phyloP scores from a whole-genome alignment of 2,113 vertebrate genomes.

The Myrmecophaga tridactyla region DNA sequence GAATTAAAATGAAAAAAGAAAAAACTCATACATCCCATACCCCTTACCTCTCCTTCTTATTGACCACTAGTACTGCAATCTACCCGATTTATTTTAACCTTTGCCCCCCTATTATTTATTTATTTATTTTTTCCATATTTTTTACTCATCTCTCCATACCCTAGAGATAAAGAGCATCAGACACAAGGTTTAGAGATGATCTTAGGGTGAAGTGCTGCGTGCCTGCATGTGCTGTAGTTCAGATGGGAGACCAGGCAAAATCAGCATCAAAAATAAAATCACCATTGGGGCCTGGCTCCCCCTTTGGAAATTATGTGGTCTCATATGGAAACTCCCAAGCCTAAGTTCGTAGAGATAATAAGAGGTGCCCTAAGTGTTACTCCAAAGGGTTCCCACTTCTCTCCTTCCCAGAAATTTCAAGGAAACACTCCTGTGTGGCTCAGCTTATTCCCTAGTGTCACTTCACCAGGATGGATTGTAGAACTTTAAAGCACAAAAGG shows the following conservation, averaged over 20 bases:
- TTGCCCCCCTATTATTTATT: no score
- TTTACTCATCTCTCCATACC: no score
- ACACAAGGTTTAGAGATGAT: no score
- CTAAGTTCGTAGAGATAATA: background rate
- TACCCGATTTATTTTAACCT: no score
- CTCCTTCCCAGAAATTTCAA: background rate
- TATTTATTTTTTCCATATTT: no score
- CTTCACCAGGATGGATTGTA: background rate
- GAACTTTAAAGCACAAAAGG: background rate
- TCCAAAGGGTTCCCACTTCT: background rate
- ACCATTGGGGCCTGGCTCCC: background rate
- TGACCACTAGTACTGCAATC: no score
- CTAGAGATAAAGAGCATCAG: no score
- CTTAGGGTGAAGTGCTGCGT: background rate
- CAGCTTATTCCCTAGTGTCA: background rate
- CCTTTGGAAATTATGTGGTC: background rate
- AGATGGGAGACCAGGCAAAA: background rate
- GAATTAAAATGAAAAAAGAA: no score
- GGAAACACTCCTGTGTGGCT: background rate
- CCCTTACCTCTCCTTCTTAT: no score
- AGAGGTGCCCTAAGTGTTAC: background rate
- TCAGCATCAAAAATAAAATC: background rate
- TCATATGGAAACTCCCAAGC: background rate
- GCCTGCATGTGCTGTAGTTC: background rate
- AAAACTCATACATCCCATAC: no score